Percentiles rank a stretch among this genome's conserved stretches.
phyloP scores from a whole-genome alignment of 2,113 vertebrate species.

The Tachuris rubrigastra region DNA sequence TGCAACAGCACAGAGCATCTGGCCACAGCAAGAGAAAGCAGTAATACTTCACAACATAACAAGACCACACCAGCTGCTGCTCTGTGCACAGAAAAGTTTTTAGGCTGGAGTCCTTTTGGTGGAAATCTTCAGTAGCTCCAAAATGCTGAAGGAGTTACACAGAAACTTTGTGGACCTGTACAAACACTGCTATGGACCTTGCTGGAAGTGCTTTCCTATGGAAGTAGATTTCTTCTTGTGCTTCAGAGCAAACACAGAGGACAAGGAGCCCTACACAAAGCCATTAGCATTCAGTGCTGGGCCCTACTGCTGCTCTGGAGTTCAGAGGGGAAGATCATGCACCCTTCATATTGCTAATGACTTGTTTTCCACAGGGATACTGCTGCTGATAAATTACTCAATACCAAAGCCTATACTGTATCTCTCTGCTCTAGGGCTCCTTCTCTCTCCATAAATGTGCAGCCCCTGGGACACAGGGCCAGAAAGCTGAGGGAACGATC shows the following conservation, averaged over 20 bases:
- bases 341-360: background rate
- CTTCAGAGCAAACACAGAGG: background rate
- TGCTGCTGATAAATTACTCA: background rate
- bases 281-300: background rate
- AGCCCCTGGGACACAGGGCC: background rate
- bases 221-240: background rate
- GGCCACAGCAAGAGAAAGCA: background rate
- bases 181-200: background rate
- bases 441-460: background rate
- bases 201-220: background rate
- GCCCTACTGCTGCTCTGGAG: background rate
- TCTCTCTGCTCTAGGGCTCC: background rate
- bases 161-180: background rate
- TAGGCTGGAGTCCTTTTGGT: background rate
- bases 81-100: rapidly evolving
- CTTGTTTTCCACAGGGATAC: background rate
- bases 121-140: background rate
- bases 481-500: background rate
- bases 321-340: background rate
- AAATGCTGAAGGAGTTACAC: background rate
- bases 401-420: background rate
- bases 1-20: background rate
- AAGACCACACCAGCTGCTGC: background rate
- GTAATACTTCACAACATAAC: rapidly evolving
- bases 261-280: background rate